Conservation (phyloP, 2,797 vertebrate species). For the Psittacula echo region DNA sequence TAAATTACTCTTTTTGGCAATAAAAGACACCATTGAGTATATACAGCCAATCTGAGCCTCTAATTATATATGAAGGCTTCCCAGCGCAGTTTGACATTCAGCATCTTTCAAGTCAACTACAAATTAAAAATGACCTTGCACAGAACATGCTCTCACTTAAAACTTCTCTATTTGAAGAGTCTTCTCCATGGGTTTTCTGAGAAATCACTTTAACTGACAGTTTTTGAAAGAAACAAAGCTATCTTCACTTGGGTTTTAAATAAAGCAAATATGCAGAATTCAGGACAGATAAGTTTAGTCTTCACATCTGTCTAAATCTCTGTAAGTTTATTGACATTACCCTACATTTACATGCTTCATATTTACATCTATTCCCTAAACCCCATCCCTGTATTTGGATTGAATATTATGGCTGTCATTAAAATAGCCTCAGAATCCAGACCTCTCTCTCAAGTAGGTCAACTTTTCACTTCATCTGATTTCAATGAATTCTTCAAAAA, state of each 20-base stretch:
- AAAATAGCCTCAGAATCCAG: background rate
- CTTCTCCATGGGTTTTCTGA: background rate
- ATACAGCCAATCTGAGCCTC: conserved; percentile 2
- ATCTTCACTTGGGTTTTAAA: background rate
- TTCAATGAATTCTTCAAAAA: background rate
- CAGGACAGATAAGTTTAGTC: background rate
- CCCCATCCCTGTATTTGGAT: background rate
- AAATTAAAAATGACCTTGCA: conserved; percentile 2
- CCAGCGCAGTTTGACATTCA: background rate
- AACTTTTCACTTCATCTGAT: background rate
- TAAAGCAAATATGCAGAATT: background rate
- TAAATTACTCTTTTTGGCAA: conserved; percentile 34
- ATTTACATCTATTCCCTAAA: background rate
- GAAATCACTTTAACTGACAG: background rate
- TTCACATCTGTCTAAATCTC: background rate
- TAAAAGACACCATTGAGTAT: background rate
- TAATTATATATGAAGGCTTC: conserved; percentile 8
- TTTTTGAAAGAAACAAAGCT: background rate
- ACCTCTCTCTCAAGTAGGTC: background rate
- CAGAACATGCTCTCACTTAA: background rate
- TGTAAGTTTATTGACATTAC: background rate
- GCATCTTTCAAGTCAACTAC: background rate
- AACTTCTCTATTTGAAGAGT: background rate
- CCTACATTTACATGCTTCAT: background rate
- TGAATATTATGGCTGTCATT: background rate